Evolutionary conservation across 30 jellyfish, hydroid and myxozoan genomes (phyloP).

Genomic region (Nemopilema nomurai): DNA sequence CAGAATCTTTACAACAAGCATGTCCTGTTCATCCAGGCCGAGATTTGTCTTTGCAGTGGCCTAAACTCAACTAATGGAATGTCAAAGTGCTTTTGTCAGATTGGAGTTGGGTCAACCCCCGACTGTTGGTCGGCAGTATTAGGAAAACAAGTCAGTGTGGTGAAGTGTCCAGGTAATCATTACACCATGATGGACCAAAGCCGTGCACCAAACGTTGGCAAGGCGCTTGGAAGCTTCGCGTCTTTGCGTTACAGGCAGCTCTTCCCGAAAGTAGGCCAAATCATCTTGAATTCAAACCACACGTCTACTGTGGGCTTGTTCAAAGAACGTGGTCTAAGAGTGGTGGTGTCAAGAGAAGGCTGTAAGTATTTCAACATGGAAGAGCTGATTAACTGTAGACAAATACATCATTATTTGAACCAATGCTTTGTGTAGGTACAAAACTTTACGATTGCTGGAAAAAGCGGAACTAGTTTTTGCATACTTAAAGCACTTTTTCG

Average conservation of each 20-base stretch:
- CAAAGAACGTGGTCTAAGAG: conserved; percentile 32
- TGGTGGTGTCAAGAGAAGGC: background rate
- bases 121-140: conserved; percentile 40
- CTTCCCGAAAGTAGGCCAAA: conserved; percentile 4
- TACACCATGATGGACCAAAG: conserved; percentile 22
- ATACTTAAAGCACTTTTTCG: no score
- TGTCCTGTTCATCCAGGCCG: conserved; percentile 25
- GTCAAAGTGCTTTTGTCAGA: background rate
- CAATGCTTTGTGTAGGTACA: background rate
- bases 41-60: conserved; percentile 4
- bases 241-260: conserved; percentile 11
- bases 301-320: background rate
- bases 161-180: conserved; percentile 33
- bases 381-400: background rate
- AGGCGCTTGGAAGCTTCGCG: conserved; percentile 17
- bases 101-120: conserved; percentile 20
- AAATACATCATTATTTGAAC: background rate
- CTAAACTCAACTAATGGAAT: background rate
- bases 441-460: no score
- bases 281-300: conserved; percentile 27
- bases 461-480: no score
- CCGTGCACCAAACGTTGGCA: conserved; percentile 39
- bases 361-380: background rate
- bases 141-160: background rate
- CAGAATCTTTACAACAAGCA: conserved; percentile 42